Evolutionary conservation across 2,113 vertebrate genomes (phyloP), one percentile per base, ranked within the genome.

Genomic region (Callithrix jacchus): DNA sequence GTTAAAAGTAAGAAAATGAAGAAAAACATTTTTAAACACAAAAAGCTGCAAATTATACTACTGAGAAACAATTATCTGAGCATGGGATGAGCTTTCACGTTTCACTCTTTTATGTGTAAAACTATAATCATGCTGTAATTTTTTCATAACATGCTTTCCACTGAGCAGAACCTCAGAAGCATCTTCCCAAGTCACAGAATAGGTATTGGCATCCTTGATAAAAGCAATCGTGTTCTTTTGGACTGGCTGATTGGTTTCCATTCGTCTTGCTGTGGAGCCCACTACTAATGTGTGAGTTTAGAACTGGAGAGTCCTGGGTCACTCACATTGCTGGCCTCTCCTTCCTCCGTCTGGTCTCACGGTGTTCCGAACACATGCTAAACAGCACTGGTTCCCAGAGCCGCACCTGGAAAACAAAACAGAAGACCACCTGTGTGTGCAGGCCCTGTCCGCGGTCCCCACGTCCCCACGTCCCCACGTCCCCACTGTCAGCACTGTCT

Each of bases 171-270:
- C 47, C 4, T 61, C 16, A 0, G 27, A 8, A 83, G 21, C 21
- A 3, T 21, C 42, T n/a, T 27, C n/a, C 79, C 68, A 12, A 1
- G 30, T 45, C 49, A 11, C 2, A 2, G 5, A 47, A 30, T 5
- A 6, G 37, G 12, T 9, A 2, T 23, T 3, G 3, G 17, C 13
- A 23, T 54, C 49, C 37, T 2, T 14, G 27, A 47, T 30, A 10
- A 27, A 6, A 45, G 30, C n/a, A 0, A 5, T 8, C 0, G 6
- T 3, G 13, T 6, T 17, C 8, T 8, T 42, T 8, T 32, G 20
- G 12, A n/a, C 37, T 1, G 30, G 21, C 40, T 2, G 79, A 9
- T 27, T 42, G 21, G n/a, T 37, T 56, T 16, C 37, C 25, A 37
- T 20, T 6, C 11, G 0, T 23, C 64, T 58, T 82, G 47, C 47